Base-by-base conservation (phyloP, 2,888 invertebrate species). In the Drosophila prolongata region DNA sequence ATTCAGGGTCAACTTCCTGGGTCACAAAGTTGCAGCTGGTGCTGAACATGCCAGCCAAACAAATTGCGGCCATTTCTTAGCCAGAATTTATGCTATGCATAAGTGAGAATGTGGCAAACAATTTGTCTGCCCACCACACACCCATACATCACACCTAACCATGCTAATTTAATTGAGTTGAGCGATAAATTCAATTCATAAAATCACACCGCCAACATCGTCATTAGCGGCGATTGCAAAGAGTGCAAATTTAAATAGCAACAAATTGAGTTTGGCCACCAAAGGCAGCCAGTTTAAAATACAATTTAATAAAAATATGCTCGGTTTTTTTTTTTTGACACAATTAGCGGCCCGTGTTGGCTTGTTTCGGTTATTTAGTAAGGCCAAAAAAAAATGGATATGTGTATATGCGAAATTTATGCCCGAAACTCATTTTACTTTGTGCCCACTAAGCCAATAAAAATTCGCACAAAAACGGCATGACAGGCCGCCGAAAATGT, bases 401-500 rank as follows among this genome's bases (percentile, higher is more conserved):
- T 13, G 14, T 10, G 37, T 53, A 44, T 16, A 30, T 53, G 37
- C 2, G 30, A 40, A 64, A 70, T 66, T 42, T 70, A 49, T 67
- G 65, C 19, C 24, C 27, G 30, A 19, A 49, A 46, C 38, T 35
- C 65, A 52, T 50, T 43, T 42, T 42, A 19, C 37, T 40, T 42
- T 40, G 50, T 47, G 43, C 49, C 47, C 37, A 57, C 56, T 66
- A 76, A 83, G 70, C 85, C 78, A 80, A 80, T 80, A 80, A 87
- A 80, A 80, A 80, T 75, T 73, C 75, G 40, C 76, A 70, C 65
- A 81, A 70, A 77, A 82, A 71, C 64, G 59, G 72, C 67, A 75
- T 77, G 83, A 82, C 80, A 79, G 68, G 82, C 77, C 79, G 80
- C 72, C 75, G 73, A 79, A 66, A 81, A 79, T 81, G 76, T 76